Percentiles rank a stretch among this genome's conserved stretches.
Evolutionary conservation across 2,888 invertebrate species (phyloP).

Genomic region (Tupiocoris notatus): DNA sequence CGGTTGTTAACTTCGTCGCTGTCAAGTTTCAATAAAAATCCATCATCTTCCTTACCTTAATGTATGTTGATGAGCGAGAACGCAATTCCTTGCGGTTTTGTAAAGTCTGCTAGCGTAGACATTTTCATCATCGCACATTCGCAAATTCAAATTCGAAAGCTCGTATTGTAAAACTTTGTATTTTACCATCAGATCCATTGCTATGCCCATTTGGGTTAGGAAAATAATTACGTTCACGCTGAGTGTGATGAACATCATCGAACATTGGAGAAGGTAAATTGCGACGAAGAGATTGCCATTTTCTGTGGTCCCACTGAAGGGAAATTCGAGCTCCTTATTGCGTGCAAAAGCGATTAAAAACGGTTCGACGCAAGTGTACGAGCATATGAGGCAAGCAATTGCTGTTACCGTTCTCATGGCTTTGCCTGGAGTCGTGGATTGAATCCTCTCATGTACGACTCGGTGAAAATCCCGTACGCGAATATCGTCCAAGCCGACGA

Average conservation of each 20-base stretch:
- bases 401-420: background rate
- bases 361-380: conserved; percentile 16
- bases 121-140: background rate
- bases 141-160: background rate
- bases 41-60: too few species aligned
- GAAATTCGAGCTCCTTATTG: conserved; percentile 11
- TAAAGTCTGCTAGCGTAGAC: background rate
- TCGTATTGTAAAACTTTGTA: conserved; percentile 3
- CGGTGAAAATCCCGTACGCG: too few species aligned
- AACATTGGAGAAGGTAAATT: conserved; percentile 19
- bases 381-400: background rate
- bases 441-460: background rate
- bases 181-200: conserved; percentile 3
- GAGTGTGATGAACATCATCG: conserved; percentile 10
- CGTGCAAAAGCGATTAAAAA: background rate
- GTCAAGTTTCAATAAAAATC: too few species aligned
- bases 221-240: background rate
- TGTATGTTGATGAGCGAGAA: conserved; percentile 11
- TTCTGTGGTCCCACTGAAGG: conserved; percentile 12
- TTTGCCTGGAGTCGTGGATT: background rate
- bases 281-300: background rate
- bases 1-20: too few species aligned
- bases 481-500: conserved; percentile 9
- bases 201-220: conserved; percentile 1
- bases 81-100: conserved; percentile 10